Base-by-base conservation (phyloP, 2,797 vertebrate genomes). In the Halcyon leucocephala region DNA sequence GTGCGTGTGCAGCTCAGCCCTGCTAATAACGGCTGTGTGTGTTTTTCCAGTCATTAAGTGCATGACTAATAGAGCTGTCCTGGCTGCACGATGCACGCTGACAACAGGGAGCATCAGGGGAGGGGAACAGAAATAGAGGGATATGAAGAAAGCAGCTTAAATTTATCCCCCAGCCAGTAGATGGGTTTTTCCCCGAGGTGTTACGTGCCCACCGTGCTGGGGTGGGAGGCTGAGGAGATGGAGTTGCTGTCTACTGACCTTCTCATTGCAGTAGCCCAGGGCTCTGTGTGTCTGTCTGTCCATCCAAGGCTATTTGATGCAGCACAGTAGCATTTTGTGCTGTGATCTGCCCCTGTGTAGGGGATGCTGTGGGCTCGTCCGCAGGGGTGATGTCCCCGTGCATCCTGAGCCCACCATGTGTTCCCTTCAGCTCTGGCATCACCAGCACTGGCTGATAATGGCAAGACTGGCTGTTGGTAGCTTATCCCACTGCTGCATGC, bases 231-330 rank as follows among this genome's bases (percentile, higher is more conserved):
- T 46, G 82, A 2, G 31, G 31, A 77, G 31, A 11, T 0, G 17
- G 18, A 35, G 1, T 29, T 26, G 28, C n/a, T 46, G 67, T 51
- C n/a, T 42, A 42, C 48, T 0, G 0, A 8, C 12, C 9, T 64
- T 52, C 48, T 28, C 3, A 0, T 20, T 14, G 42, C 20, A 35
- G 61, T 28, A n/a, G 16, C 37, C 65, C 2, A 42, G 14, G 19
- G 31, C 42, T 29, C 65, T 7, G 29, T 9, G 60, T 35, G 82
- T 80, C 82, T 1, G 0, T 73, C 64, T 51, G 79, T 80, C 57
- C 2, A 0, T 42, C 10, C 49, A 41, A 10, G 69, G 31, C 22
- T 35, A 1, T 19, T 4, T 0, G 0, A 24, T 8, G 70, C n/a
- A 33, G 29, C 8, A 3, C 10, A 5, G n/a, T 6, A 11, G 14